Evolutionary conservation across 1,140 invertebrate species (phyloP), one percentile per base, ranked within the genome.

Genomic region (Zaprionus capensis): DNA sequence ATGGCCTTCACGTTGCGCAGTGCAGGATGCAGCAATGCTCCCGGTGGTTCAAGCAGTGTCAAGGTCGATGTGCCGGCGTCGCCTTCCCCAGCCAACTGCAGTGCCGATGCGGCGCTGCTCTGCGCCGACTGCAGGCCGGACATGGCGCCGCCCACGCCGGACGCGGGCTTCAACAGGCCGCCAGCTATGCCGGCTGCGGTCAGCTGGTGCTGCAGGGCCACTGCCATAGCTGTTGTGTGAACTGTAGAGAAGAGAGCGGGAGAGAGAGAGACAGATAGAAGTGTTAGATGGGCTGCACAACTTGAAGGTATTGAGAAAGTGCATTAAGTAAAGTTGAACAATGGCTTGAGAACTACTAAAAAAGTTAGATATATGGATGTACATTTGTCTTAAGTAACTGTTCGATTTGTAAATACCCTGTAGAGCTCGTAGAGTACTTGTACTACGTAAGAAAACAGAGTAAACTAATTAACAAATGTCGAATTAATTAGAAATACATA

Each of bases 1-100:
- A 92, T 93, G 15, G 94, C 93, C 84, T 94, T 94, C 14, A 94
- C 93, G 31, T 94, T 94, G 38, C 94, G 92, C 59, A 95, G 85
- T 0, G 94, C 94, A 1, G 94, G 94, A 86, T 95, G 94, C 44
- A 93, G 67, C 20, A 93, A 68, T 15, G 93, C 90, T 6, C 93
- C 91, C 4, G 93, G 87, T 34, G 92, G 92, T 4, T 94, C 94
- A 65, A 94, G 93, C 49, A 94, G 92, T 64, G 94, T 93, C 38
- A 90, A 73, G 17, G 91, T 77, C 17, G 91, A 90, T 68, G 88
- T 81, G 71, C 74, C 87, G 69, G 79, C 92, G 78, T 85, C 93
- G 61, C 65, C 85, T 41, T 88, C 93, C 82, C 76, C 80, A 72
- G 81, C 65, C 73, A 91, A 82, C 68, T 84, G 80, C 58, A 87